Evolutionary conservation across 2,113 vertebrate genomes (phyloP).

Genomic region (Cavia porcellus): DNA sequence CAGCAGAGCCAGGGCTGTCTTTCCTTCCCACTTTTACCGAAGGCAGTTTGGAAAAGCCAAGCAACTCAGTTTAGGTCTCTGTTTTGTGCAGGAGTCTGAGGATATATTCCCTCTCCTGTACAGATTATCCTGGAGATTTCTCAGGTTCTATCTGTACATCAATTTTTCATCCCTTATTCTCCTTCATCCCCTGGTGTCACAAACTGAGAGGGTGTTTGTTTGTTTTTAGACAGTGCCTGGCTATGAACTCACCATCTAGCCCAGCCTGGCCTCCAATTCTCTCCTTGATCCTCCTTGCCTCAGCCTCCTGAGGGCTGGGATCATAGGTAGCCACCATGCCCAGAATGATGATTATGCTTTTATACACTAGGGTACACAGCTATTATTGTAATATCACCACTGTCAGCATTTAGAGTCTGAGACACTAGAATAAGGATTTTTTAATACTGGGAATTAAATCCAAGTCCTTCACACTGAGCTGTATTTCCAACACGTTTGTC

Average conservation of each 20-base stretch:
- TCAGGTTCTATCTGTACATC: not conserved
- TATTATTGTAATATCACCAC: not conserved
- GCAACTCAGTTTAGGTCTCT: not conserved
- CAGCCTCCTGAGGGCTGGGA: not conserved
- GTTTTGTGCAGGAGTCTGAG: not conserved
- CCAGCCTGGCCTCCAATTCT: not conserved
- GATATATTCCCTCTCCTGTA: not conserved
- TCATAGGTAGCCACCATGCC: not conserved
- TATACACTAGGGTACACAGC: not conserved
- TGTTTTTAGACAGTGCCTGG: not conserved
- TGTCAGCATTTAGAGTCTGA: constrained; percentile 14
- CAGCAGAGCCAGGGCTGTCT: not conserved
- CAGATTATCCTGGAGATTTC: not conserved
- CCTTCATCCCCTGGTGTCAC: not conserved
- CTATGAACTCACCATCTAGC: not conserved
- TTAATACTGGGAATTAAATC: not conserved
- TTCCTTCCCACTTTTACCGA: not conserved
- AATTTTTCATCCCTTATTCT: not conserved
- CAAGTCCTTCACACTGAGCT: not conserved
- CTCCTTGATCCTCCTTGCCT: not conserved
- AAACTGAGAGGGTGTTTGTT: not conserved
- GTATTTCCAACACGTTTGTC: not conserved
- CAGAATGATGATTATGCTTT: not conserved
- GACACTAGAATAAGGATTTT: constrained; percentile 22
- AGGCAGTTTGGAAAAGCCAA: not conserved